Base-by-base conservation (phyloP, 2,797 vertebrate species). In the Parauchenoglanis ngamensis region DNA sequence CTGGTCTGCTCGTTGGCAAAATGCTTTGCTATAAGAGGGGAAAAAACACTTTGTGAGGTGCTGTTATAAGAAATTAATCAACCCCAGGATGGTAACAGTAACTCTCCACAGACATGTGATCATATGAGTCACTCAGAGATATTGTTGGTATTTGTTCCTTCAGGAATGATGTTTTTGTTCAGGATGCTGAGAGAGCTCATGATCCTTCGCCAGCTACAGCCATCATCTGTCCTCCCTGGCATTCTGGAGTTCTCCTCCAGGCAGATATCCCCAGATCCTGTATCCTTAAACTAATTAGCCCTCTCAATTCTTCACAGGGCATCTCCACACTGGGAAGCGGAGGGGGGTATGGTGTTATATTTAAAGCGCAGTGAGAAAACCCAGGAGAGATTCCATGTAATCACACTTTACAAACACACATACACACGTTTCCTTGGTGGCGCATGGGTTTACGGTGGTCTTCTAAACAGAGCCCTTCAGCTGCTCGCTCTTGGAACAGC, bases 241-340 rank as follows among this genome's bases (percentile, higher is more conserved):
- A 85, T 86, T 89, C 93, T 89, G 31, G 65, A 80, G 80, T 87
- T 81, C 44, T 67, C 65, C 78, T 88, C 57, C n/a, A 2, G 80
- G 80, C 61, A 87, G 91, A 89, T 90, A 85, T 85, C 88, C 87
- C 86, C 92, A 86, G 87, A 92, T 88, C 89, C 88, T 91, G 89
- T 92, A 89, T 87, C 85, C 83, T 85, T 68, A 57, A 86, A 87
- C 87, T 54, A 90, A 92, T 89, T 85, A 84, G 63, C 86, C 88
- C 83, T 84, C 78, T 85, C 46, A 92, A 46, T 84, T 88, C 77
- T 90, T 91, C 88, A 21, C 54, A 79, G 91, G 91, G 92, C 35
- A 5, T 63, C 85, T 81, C 40, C 19, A 90, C 35, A 75, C 83
- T 63, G 91, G 85, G 44, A 80, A 68, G 54, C 44, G 31, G 52